Base-by-base conservation (phyloP, 2,888 invertebrate genomes). In the Andrena fulva region DNA sequence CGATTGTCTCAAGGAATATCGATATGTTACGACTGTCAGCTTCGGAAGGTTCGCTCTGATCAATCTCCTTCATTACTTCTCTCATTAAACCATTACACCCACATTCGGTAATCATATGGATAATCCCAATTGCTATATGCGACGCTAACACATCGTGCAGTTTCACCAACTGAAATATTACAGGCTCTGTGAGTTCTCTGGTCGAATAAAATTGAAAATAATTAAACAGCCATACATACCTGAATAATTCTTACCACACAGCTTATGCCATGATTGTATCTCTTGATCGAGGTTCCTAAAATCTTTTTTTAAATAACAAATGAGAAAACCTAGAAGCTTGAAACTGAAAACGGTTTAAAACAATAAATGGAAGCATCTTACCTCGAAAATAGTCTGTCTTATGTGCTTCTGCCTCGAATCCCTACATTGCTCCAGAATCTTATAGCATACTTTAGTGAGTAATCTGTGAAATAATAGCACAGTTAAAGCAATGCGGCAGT, bases 201-300 rank as follows among this genome's bases (percentile, higher is more conserved):
- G 29, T 56, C 33, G 20, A 63, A 79, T 67, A 10, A 20, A 52
- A 59, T 42, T 62, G 42, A 16, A 50, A 50, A 66, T 74, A 24
- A 67, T 75, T 20, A n/a, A 66, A 60, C 50, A 16, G 24, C 56
- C 91, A 92, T 73, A 63, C 48, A n/a, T 90, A 95, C 95, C 94
- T 93, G 95, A 89, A 93, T 96, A 77, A 97, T 95, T 90, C 96
- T 96, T 6, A 97, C 96, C 1, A 97, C 95, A 92, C 97, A 97
- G 42, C 96, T 96, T 60, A 97, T 95, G 0, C 97, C 97, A 94
- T 98, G 98, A 92, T 97, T 97, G 92, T 98, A 98, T 69, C 96
- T 96, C 92, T 97, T 98, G 27, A 98, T 96, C 62, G 98, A 95
- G 2, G 96, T 95, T 16, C 98, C 98, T 78, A 99, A 95, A 54